phyloP scores from a whole-genome alignment of 2,113 vertebrate species.

The Colossoma macropomum region DNA sequence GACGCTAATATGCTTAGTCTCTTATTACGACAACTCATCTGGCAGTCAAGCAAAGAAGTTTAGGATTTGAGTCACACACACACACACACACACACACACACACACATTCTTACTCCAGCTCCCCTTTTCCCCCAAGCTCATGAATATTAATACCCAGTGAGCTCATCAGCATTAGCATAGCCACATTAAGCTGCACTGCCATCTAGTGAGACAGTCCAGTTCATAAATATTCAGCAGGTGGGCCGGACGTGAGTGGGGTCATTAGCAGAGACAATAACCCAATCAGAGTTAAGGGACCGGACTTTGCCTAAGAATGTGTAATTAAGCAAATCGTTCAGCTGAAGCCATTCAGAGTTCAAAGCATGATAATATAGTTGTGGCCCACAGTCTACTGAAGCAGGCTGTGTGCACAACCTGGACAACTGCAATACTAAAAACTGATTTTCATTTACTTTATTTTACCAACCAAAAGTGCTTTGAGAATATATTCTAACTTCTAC shows the following conservation, averaged over 20 bases:
- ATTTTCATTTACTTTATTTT: neutral
- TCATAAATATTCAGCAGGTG: conserved; percentile 74
- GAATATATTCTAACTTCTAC: neutral
- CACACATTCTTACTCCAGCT: conserved; percentile 12
- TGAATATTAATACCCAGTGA: conserved; percentile 51
- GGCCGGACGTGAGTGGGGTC: conserved; percentile 25
- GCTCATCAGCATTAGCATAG: conserved; percentile 50
- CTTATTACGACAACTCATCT: conserved; percentile 44
- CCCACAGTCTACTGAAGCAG: too few relatives aligned
- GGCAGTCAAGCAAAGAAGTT: conserved; percentile 15
- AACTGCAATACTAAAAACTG: neutral
- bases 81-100: too few relatives aligned
- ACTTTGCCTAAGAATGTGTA: conserved; percentile 68
- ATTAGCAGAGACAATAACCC: conserved; percentile 68
- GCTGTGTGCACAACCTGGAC: neutral
- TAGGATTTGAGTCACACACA: conserved; percentile 18
- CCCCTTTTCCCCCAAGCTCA: conserved; percentile 24
- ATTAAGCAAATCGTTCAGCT: conserved; percentile 64
- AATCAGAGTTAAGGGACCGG: conserved; percentile 68
- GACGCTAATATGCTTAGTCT: conserved; percentile 52
- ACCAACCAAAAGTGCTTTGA: neutral
- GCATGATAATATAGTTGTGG: neutral
- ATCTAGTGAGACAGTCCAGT: conserved; percentile 57
- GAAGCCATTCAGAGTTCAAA: neutral
- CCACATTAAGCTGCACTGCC: conserved; percentile 60